phyloP scores from a whole-genome alignment of 2,113 vertebrate species.

The Oncorhynchus gorbuscha region DNA sequence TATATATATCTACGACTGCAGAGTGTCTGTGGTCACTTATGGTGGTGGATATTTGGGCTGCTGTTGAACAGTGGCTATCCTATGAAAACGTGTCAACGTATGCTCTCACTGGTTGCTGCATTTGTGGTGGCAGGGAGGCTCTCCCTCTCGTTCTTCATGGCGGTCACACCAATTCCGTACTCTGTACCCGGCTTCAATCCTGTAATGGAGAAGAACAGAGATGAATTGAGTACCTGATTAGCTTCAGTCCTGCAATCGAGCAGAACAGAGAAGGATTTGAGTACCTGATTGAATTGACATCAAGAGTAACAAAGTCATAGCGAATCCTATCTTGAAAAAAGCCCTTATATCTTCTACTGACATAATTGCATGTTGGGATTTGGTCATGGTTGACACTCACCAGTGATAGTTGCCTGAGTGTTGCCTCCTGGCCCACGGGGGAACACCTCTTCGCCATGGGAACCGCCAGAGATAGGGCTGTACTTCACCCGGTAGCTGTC shows the following conservation, averaged over 20 bases:
- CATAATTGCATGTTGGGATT: not conserved
- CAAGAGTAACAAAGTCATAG: no score
- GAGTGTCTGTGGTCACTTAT: not conserved
- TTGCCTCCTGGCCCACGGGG: conserved; percentile 74
- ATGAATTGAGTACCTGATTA: not conserved
- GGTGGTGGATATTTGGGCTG: conserved; percentile 32
- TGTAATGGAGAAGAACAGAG: conserved; percentile 37
- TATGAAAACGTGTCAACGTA: no score
- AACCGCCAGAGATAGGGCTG: conserved; percentile 85
- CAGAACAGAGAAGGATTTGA: no score
- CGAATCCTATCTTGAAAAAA: no score
- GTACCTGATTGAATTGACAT: no score
- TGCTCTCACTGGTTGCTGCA: conserved; percentile 85
- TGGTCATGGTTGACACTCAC: conserved; percentile 58
- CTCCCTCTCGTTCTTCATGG: conserved; percentile 85
- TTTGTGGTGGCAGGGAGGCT: conserved; percentile 89
- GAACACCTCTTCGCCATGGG: conserved; percentile 82
- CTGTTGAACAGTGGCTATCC: not conserved
- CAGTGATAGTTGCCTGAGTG: conserved; percentile 81
- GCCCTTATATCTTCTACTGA: no score
- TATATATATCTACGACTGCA: conserved; percentile 8
- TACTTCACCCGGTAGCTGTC: conserved; percentile 86
- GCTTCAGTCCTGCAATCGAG: no score
- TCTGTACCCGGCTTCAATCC: conserved; percentile 90
- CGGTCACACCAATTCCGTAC: conserved; percentile 93